A percentile compares a stretch with the other conserved stretches of the same genome.
These are phyloP conservation scores for Pristionchus mayeri DNA, from an alignment of 2,888 invertebrate genomes.

Conservation along the genomic window DNA sequence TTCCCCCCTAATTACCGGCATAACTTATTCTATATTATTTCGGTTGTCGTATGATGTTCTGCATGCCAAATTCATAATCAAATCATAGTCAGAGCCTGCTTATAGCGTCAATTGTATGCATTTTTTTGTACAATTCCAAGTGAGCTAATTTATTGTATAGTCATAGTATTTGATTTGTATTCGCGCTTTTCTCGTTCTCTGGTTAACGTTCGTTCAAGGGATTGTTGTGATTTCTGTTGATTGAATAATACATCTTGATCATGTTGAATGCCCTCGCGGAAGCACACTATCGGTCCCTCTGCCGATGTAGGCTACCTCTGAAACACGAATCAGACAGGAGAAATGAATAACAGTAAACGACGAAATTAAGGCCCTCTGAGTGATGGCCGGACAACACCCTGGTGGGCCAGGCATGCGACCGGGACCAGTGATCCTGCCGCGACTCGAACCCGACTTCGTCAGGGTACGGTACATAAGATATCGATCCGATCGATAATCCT, in stretches of 20 bases:
- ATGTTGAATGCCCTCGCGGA: neutral
- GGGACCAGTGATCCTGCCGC: conserved; percentile 41
- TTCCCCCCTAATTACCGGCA: neutral
- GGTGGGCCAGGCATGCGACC: neutral
- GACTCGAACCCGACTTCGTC: conserved; percentile 48
- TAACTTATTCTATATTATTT: conserved; percentile 9
- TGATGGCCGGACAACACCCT: conserved; percentile 12
- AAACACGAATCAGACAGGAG: neutral
- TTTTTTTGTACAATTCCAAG: conserved; percentile 31
- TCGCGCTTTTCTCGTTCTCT: conserved; percentile 22
- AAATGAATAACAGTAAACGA: conserved; percentile 1
- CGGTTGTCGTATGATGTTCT: conserved; percentile 26
- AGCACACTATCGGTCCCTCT: neutral
- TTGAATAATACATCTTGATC: conserved; percentile 26
- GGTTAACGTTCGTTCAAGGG: conserved; percentile 36
- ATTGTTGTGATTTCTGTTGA: conserved; percentile 40
- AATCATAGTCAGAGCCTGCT: conserved; percentile 13
- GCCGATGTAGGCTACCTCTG: neutral
- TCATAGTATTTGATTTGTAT: conserved; percentile 47
- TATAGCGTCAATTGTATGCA: conserved; percentile 28
- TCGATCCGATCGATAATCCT: neutral
- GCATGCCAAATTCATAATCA: conserved; percentile 41
- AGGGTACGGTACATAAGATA: conserved; percentile 21
- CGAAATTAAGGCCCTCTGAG: neutral
- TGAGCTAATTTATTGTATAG: conserved; percentile 35